Evolutionary conservation across 2,113 vertebrate genomes (phyloP).

Genomic region (Ageneiosus marmoratus): DNA sequence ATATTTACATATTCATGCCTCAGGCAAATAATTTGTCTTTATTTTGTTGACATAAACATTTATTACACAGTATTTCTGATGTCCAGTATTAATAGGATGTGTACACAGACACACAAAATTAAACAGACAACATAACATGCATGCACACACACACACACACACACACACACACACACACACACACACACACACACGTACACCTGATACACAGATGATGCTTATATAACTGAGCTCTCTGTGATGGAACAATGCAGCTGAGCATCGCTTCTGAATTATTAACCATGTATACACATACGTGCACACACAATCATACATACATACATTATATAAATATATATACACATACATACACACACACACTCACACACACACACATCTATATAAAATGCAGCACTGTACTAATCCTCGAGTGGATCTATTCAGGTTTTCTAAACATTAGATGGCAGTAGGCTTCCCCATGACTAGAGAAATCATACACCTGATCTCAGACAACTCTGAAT

Average conservation of each 20-base stretch:
- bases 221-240: slow-evolving; percentile 53
- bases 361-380: background rate
- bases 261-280: slow-evolving; percentile 69
- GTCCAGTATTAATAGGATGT: too few species aligned
- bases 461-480: slow-evolving; percentile 16
- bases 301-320: background rate
- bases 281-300: slow-evolving; percentile 20
- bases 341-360: background rate
- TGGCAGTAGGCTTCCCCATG: background rate
- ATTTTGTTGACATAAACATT: too few species aligned
- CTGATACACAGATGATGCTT: slow-evolving; percentile 12
- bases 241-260: slow-evolving; percentile 39
- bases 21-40: too few species aligned
- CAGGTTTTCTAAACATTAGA: background rate
- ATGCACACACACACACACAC: slow-evolving; percentile 1
- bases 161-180: background rate
- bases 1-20: too few species aligned
- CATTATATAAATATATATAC: slow-evolving; percentile 8
- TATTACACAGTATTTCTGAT: too few species aligned
- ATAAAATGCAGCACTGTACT: slow-evolving; percentile 37
- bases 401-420: background rate
- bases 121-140: background rate
- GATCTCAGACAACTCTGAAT: slow-evolving; percentile 47
- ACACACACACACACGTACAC: background rate
- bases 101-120: background rate